These are phyloP conservation scores for Catostomus latipinnis DNA, from an alignment of 2,797 vertebrate species.

Conservation along the genomic window DNA sequence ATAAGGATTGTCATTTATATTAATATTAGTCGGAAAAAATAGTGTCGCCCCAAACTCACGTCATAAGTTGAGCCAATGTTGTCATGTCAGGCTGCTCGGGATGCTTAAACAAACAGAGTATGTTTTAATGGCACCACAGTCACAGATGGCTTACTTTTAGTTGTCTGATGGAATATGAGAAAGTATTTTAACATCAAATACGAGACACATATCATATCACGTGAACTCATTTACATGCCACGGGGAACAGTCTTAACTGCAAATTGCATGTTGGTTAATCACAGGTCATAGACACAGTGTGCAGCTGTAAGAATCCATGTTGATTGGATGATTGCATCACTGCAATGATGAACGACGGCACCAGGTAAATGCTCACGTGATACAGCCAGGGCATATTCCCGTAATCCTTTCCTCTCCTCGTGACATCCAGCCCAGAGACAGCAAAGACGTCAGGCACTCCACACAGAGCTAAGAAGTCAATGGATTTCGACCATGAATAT, in stretches of 20 bases:
- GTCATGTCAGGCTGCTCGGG: too few relatives aligned
- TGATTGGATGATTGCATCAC: conserved; percentile 54
- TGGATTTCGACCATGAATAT: conserved; percentile 3
- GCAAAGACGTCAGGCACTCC: conserved; percentile 51
- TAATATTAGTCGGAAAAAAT: too few relatives aligned
- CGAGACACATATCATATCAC: neutral
- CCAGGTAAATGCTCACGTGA: conserved; percentile 63
- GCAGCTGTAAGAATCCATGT: conserved; percentile 64
- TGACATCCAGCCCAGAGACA: conserved; percentile 41
- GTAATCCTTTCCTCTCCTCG: conserved; percentile 64
- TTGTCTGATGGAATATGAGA: too few relatives aligned
- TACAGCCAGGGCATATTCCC: conserved; percentile 68
- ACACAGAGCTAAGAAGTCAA: conserved; percentile 40
- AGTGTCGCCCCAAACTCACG: too few relatives aligned
- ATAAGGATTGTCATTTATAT: too few relatives aligned
- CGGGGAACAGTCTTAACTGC: neutral
- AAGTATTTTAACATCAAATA: too few relatives aligned
- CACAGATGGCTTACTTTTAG: too few relatives aligned
- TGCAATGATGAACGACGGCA: conserved; percentile 45
- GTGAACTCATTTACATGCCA: neutral
- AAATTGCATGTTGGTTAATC: conserved; percentile 34
- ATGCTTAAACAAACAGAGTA: too few relatives aligned
- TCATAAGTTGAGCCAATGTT: too few relatives aligned
- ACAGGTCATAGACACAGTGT: conserved; percentile 65
- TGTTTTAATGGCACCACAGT: too few relatives aligned